Evolutionary conservation across 2,888 invertebrate species (phyloP).

Genomic region (Pyrgus malvae): DNA sequence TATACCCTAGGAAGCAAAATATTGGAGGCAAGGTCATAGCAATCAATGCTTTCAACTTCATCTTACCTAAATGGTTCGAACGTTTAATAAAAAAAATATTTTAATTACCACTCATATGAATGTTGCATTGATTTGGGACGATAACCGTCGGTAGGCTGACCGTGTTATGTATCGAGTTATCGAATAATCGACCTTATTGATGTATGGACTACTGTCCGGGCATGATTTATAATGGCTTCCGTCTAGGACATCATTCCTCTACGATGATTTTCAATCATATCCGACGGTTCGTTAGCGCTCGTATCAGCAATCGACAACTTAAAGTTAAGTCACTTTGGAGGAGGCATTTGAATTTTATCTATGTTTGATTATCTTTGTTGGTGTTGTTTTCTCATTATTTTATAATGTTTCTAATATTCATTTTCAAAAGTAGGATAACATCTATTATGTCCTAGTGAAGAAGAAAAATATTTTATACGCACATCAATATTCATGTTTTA

Average conservation of each 20-base stretch:
- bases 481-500: too few species aligned
- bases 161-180: conserved; percentile 69
- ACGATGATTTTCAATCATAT: conserved; percentile 81
- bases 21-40: not conserved
- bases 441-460: too few species aligned
- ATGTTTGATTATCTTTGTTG: not conserved
- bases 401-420: too few species aligned
- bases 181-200: conserved; percentile 79
- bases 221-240: conserved; percentile 79
- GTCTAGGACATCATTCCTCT: conserved; percentile 77
- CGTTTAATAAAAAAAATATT: conserved; percentile 60
- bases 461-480: too few species aligned
- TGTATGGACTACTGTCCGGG: conserved; percentile 74
- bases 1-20: not conserved
- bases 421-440: too few species aligned
- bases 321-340: conserved; percentile 44
- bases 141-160: conserved; percentile 39
- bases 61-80: conserved; percentile 47
- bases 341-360: conserved; percentile 39
- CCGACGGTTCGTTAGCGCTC: conserved; percentile 76
- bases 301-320: conserved; percentile 59
- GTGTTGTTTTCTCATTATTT: too few species aligned
- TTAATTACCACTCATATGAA: conserved; percentile 50
- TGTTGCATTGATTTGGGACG: conserved; percentile 19
- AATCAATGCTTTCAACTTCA: conserved; percentile 59